phyloP scores from a whole-genome alignment of 64 coral and sea anemone species.

The Stylophora pistillata region DNA sequence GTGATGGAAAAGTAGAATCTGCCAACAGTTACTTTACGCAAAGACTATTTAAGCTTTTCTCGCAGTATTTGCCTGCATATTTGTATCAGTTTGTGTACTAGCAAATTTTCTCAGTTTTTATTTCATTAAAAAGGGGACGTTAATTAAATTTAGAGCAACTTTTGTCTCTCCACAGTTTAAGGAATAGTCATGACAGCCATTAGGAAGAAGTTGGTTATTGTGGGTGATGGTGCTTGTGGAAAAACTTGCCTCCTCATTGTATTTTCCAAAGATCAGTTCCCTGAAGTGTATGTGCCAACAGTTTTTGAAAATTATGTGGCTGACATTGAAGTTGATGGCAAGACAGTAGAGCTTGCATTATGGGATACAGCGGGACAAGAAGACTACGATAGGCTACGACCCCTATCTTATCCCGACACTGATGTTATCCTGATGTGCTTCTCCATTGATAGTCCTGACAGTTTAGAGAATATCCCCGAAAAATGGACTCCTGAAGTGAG shows the following conservation, averaged over 20 bases:
- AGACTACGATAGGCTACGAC: slow-evolving; percentile 93
- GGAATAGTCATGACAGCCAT: slow-evolving; percentile 74
- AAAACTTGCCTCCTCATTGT: slow-evolving; percentile 98
- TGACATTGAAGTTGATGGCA: slow-evolving; percentile 95
- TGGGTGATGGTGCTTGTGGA: slow-evolving; percentile 99
- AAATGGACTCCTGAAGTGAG: slow-evolving; percentile 97
- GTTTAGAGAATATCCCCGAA: slow-evolving; percentile 91
- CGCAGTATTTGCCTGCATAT: too few species aligned
- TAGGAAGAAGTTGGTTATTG: slow-evolving; percentile 96
- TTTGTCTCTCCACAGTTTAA: not conserved
- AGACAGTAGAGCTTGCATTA: slow-evolving; percentile 89
- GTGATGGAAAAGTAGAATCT: too few species aligned
- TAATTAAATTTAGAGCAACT: not conserved
- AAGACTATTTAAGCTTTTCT: too few species aligned
- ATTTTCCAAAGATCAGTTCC: slow-evolving; percentile 98
- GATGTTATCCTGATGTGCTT: slow-evolving; percentile 98
- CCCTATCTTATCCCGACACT: slow-evolving; percentile 92
- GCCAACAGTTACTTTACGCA: too few species aligned
- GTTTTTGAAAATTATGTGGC: slow-evolving; percentile 99
- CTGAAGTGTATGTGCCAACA: slow-evolving; percentile 97
- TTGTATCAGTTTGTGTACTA: too few species aligned
- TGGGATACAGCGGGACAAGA: slow-evolving; percentile 99
- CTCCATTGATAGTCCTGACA: slow-evolving; percentile 95
- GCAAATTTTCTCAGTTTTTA: too few species aligned
- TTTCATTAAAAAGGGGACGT: too few species aligned